Conservation (phyloP, 2,113 vertebrate genomes). For the Gallinago media region DNA sequence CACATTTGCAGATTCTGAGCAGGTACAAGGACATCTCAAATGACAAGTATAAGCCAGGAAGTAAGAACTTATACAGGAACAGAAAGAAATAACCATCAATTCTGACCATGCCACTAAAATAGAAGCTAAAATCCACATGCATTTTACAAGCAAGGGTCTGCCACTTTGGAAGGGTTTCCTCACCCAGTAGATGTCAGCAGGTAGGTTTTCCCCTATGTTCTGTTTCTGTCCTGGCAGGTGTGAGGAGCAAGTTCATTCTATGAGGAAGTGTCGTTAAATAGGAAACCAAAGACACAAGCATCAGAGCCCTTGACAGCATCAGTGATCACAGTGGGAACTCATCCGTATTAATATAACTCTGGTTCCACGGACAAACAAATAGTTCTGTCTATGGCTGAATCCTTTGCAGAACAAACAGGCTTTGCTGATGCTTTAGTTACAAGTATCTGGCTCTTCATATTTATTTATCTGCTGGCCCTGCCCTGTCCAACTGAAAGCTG, state of each 20-base stretch:
- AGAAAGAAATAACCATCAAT: not conserved
- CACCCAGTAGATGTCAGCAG: not conserved
- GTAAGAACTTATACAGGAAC: not conserved
- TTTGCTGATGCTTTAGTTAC: not conserved
- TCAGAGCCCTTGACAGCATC: not conserved
- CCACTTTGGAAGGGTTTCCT: not conserved
- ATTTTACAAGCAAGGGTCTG: constrained; percentile 34
- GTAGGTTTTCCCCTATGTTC: not conserved
- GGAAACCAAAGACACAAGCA: not conserved
- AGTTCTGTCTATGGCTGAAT: not conserved
- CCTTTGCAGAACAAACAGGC: not conserved
- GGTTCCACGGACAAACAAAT: not conserved
- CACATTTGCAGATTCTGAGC: constrained; percentile 27
- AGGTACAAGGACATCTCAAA: not conserved
- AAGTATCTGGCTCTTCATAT: not conserved
- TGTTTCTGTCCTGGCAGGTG: not conserved
- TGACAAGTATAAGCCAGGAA: not conserved
- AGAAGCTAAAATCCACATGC: constrained; percentile 15
- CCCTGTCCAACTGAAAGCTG: not conserved
- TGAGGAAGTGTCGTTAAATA: not conserved
- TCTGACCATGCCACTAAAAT: constrained; percentile 7
- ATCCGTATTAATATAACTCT: not conserved
- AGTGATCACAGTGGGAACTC: not conserved
- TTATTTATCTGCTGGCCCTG: not conserved
- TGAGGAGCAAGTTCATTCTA: not conserved